Evolutionary conservation across 1,140 invertebrate species (phyloP), one percentile per base, ranked within the genome.

Genomic region (Calliphora vicina): DNA sequence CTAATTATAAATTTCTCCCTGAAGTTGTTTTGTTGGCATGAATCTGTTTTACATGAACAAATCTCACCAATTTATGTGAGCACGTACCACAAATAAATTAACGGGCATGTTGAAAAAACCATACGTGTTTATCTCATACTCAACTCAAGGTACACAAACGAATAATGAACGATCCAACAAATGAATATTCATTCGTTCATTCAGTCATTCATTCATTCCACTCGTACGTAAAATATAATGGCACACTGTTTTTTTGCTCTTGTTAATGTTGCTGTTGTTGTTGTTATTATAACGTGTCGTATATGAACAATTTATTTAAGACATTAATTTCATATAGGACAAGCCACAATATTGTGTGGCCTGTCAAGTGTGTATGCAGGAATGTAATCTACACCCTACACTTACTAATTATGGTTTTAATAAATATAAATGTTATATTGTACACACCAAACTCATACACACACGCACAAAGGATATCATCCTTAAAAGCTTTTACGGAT

Each of bases 1-100:
- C n/a, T 23, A 67, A 67, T 67, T 67, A 67, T 67, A 67, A 67
- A 67, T 67, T 67, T 67, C n/a, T n/a, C n/a, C 61, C n/a, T 67
- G 10, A 67, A 67, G 50, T 57, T 67, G 20, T 67, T 67, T 23
- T n/a, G n/a, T 67, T 17, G 50, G 50, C n/a, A 25, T 67, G 61
- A 67, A 67, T 25, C n/a, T 67, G 20, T 23, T 25, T 25, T 67
- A 23, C 20, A 67, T 67, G 61, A 23, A 23, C 61, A 67, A 67
- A 67, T 67, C 61, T 67, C 61, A 67, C 61, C 50, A 67, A 67
- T 67, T 67, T 67, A 67, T 67, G n/a, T 67, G 20, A 20, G 9
- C 61, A 67, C 61, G 61, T 67, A 67, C n/a, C 61, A 23, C n/a
- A 67, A 67, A 67, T 67, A 67, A 67, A 67, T 67, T 67, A 67